These are phyloP conservation scores for Platysternon megacephalum DNA, from an alignment of 2,113 vertebrate species.

Conservation along the genomic window DNA sequence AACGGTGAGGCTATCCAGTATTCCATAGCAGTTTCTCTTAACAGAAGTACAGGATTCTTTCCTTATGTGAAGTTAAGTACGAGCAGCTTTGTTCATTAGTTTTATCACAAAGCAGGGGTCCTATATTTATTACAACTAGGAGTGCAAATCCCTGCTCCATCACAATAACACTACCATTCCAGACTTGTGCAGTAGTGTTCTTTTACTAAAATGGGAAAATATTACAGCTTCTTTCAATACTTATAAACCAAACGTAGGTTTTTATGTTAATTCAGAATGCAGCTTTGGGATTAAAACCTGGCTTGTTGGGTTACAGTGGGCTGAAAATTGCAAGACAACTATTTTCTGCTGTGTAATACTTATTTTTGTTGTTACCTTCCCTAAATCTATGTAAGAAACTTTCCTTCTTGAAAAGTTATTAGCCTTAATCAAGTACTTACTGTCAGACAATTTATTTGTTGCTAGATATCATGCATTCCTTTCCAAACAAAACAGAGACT, in stretches of 20 bases:
- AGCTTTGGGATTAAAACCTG: background rate
- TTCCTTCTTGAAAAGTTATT: background rate
- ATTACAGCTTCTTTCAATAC: background rate
- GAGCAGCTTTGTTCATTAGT: background rate
- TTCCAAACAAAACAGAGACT: conserved; percentile 86
- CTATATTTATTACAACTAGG: background rate
- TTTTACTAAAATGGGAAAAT: background rate
- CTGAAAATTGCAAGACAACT: background rate
- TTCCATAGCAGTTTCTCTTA: too few species aligned
- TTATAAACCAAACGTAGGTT: background rate
- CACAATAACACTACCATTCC: background rate
- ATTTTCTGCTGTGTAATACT: background rate
- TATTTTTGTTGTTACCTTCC: background rate
- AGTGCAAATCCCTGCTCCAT: background rate
- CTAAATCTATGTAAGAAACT: background rate
- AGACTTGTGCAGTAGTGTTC: background rate
- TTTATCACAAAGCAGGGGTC: background rate
- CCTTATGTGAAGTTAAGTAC: too few species aligned
- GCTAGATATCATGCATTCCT: conserved; percentile 92
- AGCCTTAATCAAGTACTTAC: conserved; percentile 81
- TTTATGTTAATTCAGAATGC: background rate
- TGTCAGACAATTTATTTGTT: conserved; percentile 93
- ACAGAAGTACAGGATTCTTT: too few species aligned
- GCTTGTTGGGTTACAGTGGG: accelerated
- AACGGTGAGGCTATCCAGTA: too few species aligned